These are phyloP conservation scores for Squalus acanthias DNA, from an alignment of 2,797 vertebrate species.

Conservation along the genomic window DNA sequence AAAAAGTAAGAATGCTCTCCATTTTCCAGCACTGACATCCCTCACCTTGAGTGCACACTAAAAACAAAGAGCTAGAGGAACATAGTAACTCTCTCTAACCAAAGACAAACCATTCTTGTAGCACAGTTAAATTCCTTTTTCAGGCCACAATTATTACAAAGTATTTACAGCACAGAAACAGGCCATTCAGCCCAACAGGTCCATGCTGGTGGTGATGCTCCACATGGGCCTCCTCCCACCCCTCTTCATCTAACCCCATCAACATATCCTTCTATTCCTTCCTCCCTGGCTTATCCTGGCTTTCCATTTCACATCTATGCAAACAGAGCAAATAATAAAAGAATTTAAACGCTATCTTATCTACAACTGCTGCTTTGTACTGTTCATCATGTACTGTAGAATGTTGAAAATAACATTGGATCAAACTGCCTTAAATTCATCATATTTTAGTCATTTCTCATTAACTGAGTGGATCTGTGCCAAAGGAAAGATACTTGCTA, in stretches of 20 bases:
- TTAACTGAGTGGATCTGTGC: neutral
- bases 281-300: neutral
- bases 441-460: constrained; percentile 10
- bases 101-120: no score
- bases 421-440: neutral
- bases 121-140: neutral
- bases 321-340: constrained; percentile 1
- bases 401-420: neutral
- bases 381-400: neutral
- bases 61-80: no score
- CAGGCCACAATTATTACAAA: neutral
- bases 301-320: neutral
- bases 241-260: neutral
- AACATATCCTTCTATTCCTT: neutral
- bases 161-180: neutral
- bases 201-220: neutral
- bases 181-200: no score
- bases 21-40: neutral
- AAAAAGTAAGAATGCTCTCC: neutral
- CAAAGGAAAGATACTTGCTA: neutral
- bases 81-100: no score
- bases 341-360: neutral
- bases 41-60: no score
- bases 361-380: neutral
- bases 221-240: neutral